Percentiles rank a stretch among this genome's conserved stretches.
Evolutionary conservation across 2,888 invertebrate species (phyloP).

Genomic region (Xylophagus ater): DNA sequence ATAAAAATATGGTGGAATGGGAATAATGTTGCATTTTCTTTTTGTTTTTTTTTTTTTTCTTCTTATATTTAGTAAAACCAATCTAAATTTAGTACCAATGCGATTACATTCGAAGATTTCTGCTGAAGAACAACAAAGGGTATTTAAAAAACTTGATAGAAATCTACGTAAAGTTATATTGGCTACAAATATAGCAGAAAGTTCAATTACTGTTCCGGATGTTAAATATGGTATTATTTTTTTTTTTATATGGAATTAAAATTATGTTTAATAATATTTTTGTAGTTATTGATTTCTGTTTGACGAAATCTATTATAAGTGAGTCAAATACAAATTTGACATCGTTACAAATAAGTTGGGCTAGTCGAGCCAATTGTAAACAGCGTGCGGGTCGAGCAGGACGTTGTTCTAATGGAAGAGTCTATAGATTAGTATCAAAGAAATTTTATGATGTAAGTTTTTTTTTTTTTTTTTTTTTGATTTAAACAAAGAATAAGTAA

Average conservation of each 20-base stretch:
- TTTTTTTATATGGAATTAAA: too few relatives aligned
- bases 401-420: conserved; percentile 71
- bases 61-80: conserved; percentile 8
- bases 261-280: too few relatives aligned
- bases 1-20: background rate
- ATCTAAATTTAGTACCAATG: conserved; percentile 25
- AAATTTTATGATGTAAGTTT: conserved; percentile 49
- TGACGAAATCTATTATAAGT: conserved; percentile 70
- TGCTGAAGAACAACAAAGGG: conserved; percentile 58
- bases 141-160: conserved; percentile 37
- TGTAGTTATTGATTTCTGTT: conserved; percentile 82
- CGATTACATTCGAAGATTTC: conserved; percentile 66
- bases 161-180: conserved; percentile 67
- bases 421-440: conserved; percentile 66
- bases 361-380: conserved; percentile 76
- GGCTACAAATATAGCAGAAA: conserved; percentile 86
- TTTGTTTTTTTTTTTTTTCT: too few relatives aligned
- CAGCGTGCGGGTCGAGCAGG: conserved; percentile 89
- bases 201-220: conserved; percentile 83
- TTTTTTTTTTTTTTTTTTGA: background rate
- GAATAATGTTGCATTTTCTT: too few relatives aligned
- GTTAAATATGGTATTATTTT: conserved; percentile 53
- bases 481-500: conserved; percentile 7
- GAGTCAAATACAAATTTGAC: conserved; percentile 59
- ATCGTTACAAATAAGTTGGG: conserved; percentile 70